phyloP scores from a whole-genome alignment of 2,113 vertebrate genomes.

The Engystomops pustulosus region DNA sequence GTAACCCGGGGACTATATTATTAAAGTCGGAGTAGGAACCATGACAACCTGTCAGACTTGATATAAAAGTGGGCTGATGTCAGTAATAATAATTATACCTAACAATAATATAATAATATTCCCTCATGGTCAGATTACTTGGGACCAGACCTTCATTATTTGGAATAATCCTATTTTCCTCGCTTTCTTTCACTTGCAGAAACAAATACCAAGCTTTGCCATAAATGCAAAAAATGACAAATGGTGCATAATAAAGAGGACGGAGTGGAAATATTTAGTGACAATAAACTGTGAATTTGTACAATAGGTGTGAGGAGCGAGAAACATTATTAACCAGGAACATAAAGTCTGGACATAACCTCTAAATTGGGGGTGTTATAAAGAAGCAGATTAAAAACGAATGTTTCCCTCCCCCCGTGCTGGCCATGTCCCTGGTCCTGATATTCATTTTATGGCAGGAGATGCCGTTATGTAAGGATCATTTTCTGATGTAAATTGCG shows the following conservation, averaged over 20 bases:
- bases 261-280: background rate
- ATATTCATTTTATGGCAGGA: slow-evolving; percentile 28
- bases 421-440: background rate
- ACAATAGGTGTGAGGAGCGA: background rate
- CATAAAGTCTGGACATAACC: background rate
- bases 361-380: background rate
- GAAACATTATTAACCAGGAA: background rate
- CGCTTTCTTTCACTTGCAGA: background rate
- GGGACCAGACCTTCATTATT: background rate
- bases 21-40: no score
- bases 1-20: no score
- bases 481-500: slow-evolving; percentile 45
- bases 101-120: background rate
- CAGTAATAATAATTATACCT: no score
- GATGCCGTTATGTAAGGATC: slow-evolving; percentile 35
- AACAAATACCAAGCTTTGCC: background rate
- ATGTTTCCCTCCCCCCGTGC: background rate
- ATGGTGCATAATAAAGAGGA: background rate
- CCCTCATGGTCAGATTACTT: background rate
- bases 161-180: background rate
- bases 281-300: background rate
- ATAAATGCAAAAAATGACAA: slow-evolving; percentile 6
- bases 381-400: background rate
- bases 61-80: no score
- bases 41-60: no score